These are phyloP conservation scores for Galleria mellonella DNA, from an alignment of 1,140 invertebrate species.

Conservation along the genomic window DNA sequence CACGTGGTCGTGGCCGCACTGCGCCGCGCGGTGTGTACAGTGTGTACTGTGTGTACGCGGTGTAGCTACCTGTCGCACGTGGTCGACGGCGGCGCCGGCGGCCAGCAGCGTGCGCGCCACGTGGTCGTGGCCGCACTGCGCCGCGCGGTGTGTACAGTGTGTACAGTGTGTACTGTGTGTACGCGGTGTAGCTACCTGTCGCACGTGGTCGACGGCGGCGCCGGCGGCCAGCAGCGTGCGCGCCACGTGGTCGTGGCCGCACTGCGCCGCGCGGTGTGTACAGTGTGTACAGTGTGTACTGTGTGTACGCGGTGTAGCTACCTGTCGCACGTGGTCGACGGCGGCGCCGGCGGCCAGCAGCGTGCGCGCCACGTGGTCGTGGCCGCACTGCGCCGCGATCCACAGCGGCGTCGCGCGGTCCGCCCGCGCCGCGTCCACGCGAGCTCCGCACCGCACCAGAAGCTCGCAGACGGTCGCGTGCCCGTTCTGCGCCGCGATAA, in stretches of 20 bases:
- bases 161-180: too few species aligned
- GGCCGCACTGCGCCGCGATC: slow-evolving; percentile 96
- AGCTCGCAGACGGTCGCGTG: slow-evolving; percentile 84
- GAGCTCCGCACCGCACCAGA: slow-evolving; percentile 81
- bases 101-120: slow-evolving; percentile 85
- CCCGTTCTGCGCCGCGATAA: slow-evolving; percentile 93
- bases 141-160: slow-evolving; percentile 42
- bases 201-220: slow-evolving; percentile 71
- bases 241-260: slow-evolving; percentile 91
- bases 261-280: slow-evolving; percentile 92
- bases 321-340: slow-evolving; percentile 88
- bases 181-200: slow-evolving; percentile 9
- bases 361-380: slow-evolving; percentile 85
- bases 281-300: neutral
- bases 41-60: too few species aligned
- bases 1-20: slow-evolving; percentile 91
- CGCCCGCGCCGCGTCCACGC: slow-evolving; percentile 80
- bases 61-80: slow-evolving; percentile 79
- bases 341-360: slow-evolving; percentile 85
- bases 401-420: slow-evolving; percentile 93
- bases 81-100: slow-evolving; percentile 85
- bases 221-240: slow-evolving; percentile 84
- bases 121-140: slow-evolving; percentile 92
- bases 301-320: slow-evolving; percentile 46
- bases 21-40: slow-evolving; percentile 73